Base-by-base conservation (phyloP, 2,888 invertebrate genomes). In the Eupithecia pulchellata region DNA sequence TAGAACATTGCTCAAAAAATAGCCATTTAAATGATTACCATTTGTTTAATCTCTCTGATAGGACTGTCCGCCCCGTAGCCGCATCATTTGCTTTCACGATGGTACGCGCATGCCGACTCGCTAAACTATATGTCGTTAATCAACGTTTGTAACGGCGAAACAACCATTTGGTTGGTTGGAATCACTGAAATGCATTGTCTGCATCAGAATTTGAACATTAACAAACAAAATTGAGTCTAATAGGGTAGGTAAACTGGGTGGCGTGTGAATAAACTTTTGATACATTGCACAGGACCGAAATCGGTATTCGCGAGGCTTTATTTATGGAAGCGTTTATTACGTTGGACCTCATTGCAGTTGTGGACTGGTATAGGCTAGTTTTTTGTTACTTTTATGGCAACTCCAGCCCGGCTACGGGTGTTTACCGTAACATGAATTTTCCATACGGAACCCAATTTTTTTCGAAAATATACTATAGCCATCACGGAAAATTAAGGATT, bases 71-170 rank as follows among this genome's bases (percentile, higher is more conserved):
- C 84, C 79, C 84, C 81, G 78, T 80, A 83, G 84, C 86, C 87
- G 83, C 87, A 85, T 85, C 87, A 89, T 90, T 90, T 87, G 83
- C 87, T 84, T 77, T 78, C 82, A 82, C 85, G 83, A 84, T 83
- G 83, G 79, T 79, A 79, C 82, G 63, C 79, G 76, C 79, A 78
- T 76, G 36, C 67, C 58, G 63, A 77, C 76, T 76, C 77, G 77
- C 78, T 78, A 75, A 73, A 77, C 80, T 81, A 78, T 85, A 81
- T 78, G 78, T 81, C 80, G 82, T 83, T 84, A 84, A 83, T 85
- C 84, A 82, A 76, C 74, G 69, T 72, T 78, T 79, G 78, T 75
- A 76, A 77, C 79, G 74, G 79, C 52, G 75, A 64, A 66, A 63
- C 58, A 69, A 63, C 47, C 66, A 60, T 60, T 64, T 58, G 30